A percentile compares a stretch with the other conserved stretches of the same genome.
Evolutionary conservation across 2,888 invertebrate species (phyloP).

Genomic region (Mimas tiliae): DNA sequence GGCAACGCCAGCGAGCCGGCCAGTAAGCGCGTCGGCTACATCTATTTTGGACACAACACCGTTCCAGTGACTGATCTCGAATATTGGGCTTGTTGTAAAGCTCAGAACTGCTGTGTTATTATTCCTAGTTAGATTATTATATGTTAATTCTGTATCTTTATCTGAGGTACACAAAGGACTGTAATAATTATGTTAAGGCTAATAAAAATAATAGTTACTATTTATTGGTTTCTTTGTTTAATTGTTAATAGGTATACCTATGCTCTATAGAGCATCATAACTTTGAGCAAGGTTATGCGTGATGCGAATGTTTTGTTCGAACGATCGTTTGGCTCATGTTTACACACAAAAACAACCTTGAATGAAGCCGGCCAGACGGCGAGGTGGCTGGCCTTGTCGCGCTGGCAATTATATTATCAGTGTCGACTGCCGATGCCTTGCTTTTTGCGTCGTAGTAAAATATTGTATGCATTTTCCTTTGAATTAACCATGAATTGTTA

Average conservation of each 20-base stretch:
- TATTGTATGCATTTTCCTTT: slow-evolving; percentile 8
- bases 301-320: slow-evolving; percentile 5
- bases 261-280: slow-evolving; percentile 28
- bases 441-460: slow-evolving; percentile 48
- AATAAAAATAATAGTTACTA: slow-evolving; percentile 62
- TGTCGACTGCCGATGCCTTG: slow-evolving; percentile 27
- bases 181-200: slow-evolving; percentile 75
- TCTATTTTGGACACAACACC: slow-evolving; percentile 66
- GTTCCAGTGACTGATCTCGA: slow-evolving; percentile 79
- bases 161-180: slow-evolving; percentile 64
- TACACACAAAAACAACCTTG: slow-evolving; percentile 83
- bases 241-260: slow-evolving; percentile 29
- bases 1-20: slow-evolving; percentile 49
- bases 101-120: slow-evolving; percentile 79
- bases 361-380: slow-evolving; percentile 44
- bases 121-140: slow-evolving; percentile 77
- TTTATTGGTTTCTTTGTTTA: slow-evolving; percentile 53
- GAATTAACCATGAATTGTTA: background rate
- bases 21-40: slow-evolving; percentile 38
- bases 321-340: slow-evolving; percentile 52
- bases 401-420: slow-evolving; percentile 45
- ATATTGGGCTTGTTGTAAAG: slow-evolving; percentile 78
- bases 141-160: slow-evolving; percentile 64
- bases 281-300: slow-evolving; percentile 24
- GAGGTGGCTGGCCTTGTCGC: slow-evolving; percentile 62